Evolutionary conservation across 2,888 invertebrate species (phyloP).

Genomic region (Tipula vernalis): DNA sequence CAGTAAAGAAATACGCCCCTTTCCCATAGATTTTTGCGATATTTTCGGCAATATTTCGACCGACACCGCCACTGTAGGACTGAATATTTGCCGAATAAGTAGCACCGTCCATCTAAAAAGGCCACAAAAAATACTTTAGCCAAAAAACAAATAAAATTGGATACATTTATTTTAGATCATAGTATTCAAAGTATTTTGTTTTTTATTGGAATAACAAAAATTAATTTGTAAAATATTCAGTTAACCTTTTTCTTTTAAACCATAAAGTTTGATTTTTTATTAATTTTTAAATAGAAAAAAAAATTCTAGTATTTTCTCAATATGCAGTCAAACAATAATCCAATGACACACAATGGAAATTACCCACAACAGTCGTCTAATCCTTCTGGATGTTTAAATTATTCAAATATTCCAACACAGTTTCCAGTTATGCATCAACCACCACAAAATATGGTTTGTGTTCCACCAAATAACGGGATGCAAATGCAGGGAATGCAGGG

Average conservation of each 20-base stretch:
- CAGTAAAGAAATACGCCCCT: conserved; percentile 54
- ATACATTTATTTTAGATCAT: not conserved
- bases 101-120: conserved; percentile 61
- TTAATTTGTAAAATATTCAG: not conserved
- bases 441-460: not conserved
- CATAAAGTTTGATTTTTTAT: not conserved
- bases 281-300: not conserved
- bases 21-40: conserved; percentile 55
- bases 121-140: not conserved
- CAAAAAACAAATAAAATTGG: not conserved
- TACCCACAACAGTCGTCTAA: not conserved
- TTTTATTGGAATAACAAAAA: not conserved
- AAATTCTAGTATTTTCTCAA: not conserved
- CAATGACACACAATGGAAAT: not conserved
- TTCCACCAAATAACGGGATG: not conserved
- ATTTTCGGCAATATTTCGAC: conserved; percentile 81
- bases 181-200: not conserved
- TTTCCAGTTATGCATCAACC: not conserved
- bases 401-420: not conserved
- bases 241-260: not conserved
- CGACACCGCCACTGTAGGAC: conserved; percentile 78
- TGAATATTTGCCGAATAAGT: conserved; percentile 55
- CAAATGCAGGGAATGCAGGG: not conserved
- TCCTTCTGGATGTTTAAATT: not conserved
- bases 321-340: not conserved